Evolutionary conservation across 2,113 vertebrate genomes (phyloP).

Genomic region (Pedionomus torquatus): DNA sequence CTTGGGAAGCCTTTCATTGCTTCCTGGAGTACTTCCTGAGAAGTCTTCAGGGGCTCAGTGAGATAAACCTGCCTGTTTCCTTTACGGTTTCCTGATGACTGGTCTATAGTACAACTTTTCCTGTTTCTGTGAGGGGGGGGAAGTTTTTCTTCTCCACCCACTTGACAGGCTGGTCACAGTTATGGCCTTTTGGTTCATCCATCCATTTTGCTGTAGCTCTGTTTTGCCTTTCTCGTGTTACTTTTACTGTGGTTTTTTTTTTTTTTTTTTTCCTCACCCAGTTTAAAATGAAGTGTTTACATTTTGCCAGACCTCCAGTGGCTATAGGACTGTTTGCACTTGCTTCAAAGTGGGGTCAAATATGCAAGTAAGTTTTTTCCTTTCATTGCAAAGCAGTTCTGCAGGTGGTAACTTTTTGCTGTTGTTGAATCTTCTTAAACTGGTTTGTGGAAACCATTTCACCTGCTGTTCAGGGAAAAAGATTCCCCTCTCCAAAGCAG

Average conservation of each 20-base stretch:
- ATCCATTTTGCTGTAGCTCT: not conserved
- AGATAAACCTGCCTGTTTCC: slow-evolving; percentile 41
- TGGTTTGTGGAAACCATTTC: not conserved
- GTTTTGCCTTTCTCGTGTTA: not conserved
- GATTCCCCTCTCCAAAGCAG: accelerated
- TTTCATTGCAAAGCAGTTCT: not conserved
- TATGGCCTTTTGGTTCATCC: accelerated
- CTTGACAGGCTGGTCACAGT: not conserved
- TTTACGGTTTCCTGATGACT: slow-evolving; percentile 42
- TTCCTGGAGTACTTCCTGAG: slow-evolving; percentile 60
- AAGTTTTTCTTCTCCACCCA: not conserved
- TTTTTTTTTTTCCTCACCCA: not conserved
- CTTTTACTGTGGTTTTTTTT: not conserved
- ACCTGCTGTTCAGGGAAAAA: not conserved
- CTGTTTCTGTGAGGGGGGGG: not conserved
- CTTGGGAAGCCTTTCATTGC: slow-evolving; percentile 55
- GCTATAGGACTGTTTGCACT: accelerated
- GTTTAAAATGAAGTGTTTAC: not conserved
- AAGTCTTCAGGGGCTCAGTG: slow-evolving; percentile 20
- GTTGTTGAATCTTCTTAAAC: not conserved
- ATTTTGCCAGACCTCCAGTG: not conserved
- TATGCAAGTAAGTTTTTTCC: not conserved
- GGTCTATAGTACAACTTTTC: not conserved
- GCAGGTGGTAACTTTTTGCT: not conserved
- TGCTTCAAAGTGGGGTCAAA: not conserved